Percentiles rank a stretch among this genome's conserved stretches.
Evolutionary conservation across 1,140 invertebrate species (phyloP).

Genomic region (Lasioglossum albipes): DNA sequence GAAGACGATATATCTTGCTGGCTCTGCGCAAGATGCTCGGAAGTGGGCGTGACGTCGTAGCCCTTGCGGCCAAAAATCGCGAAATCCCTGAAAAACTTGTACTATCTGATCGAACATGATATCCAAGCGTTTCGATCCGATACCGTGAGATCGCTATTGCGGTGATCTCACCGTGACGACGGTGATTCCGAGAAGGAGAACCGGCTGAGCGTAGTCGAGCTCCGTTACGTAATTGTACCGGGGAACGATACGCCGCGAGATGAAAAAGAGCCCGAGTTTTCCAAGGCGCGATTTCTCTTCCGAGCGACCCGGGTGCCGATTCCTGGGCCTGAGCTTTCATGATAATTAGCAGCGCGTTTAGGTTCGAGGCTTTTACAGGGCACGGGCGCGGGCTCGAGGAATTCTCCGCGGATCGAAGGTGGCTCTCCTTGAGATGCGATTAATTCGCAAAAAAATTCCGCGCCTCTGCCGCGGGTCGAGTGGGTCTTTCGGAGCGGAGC

Average conservation of each 20-base stretch:
- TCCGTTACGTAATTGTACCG: slow-evolving; percentile 11
- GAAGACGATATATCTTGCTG: no score
- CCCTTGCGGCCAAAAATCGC: not conserved
- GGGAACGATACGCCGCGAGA: slow-evolving; percentile 17
- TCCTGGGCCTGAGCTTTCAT: not conserved
- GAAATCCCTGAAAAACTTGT: not conserved
- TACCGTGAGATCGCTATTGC: not conserved
- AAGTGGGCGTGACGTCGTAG: no score
- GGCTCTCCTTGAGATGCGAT: slow-evolving; percentile 18
- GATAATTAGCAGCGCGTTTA: not conserved
- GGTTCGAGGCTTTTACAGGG: no score
- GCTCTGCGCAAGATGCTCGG: no score
- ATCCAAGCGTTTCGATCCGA: not conserved
- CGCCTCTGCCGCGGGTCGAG: not conserved
- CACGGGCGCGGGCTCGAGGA: no score
- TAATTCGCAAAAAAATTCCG: slow-evolving; percentile 7
- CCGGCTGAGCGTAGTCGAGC: slow-evolving; percentile 5
- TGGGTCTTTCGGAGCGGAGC: no score
- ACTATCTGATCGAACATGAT: not conserved
- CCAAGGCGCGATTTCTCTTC: slow-evolving; percentile 12
- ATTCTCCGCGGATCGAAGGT: not conserved
- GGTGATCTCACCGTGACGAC: not conserved
- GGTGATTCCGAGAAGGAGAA: not conserved
- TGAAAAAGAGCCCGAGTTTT: slow-evolving; percentile 10
- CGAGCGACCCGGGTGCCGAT: not conserved